phyloP scores from a whole-genome alignment of 2,888 invertebrate species.

The Dermolepida albohirtum region DNA sequence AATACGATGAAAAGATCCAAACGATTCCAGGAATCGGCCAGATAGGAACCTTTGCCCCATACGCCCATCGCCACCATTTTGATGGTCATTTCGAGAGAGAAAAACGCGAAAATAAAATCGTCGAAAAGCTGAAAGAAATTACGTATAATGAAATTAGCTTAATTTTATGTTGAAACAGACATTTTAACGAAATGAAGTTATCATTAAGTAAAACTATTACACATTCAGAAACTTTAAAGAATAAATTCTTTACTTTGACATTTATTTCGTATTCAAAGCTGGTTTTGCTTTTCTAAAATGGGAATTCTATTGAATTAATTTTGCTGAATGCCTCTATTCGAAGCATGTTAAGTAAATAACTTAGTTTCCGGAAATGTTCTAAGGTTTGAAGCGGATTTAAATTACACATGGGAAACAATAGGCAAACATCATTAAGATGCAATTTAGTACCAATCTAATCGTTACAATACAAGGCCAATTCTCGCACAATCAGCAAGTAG shows the following conservation, averaged over 20 bases:
- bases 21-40: conserved; percentile 99
- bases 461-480: background rate
- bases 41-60: conserved; percentile 91
- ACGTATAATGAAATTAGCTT: background rate
- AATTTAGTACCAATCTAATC: conserved; percentile 14
- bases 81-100: conserved; percentile 97
- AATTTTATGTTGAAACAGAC: background rate
- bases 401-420: conserved; percentile 6
- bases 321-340: background rate
- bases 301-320: background rate
- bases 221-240: too few species aligned
- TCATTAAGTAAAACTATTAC: too few species aligned
- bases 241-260: too few species aligned
- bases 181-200: too few species aligned
- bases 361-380: conserved; percentile 15
- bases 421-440: conserved; percentile 12
- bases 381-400: conserved; percentile 5
- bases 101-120: conserved; percentile 98
- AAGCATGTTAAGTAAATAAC: conserved; percentile 21
- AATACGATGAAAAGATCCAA: conserved; percentile 98
- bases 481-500: background rate
- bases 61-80: conserved; percentile 99
- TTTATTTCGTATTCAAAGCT: too few species aligned
- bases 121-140: conserved; percentile 85
- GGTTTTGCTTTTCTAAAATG: too few species aligned